phyloP scores from a whole-genome alignment of 2,888 invertebrate species.

The Harpalus rufipes region DNA sequence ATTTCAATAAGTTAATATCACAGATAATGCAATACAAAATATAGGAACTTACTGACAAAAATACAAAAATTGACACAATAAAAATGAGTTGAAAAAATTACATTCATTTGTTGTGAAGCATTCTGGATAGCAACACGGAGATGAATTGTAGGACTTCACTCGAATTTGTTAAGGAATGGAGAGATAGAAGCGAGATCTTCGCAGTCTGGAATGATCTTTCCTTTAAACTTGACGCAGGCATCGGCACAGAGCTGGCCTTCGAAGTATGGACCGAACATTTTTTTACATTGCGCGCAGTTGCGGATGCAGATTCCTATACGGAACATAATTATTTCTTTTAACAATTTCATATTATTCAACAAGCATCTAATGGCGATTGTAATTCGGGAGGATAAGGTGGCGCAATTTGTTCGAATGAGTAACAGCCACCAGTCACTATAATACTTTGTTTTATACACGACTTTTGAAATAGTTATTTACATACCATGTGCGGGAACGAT shows the following conservation, averaged over 20 bases:
- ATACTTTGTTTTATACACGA: too few species aligned
- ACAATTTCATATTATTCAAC: neutral
- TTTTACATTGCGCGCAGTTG: slow-evolving; percentile 94
- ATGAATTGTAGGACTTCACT: slow-evolving; percentile 72
- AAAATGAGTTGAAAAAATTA: slow-evolving; percentile 63
- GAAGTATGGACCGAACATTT: slow-evolving; percentile 92
- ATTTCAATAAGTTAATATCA: slow-evolving; percentile 58
- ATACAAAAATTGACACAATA: slow-evolving; percentile 8
- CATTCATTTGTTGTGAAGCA: slow-evolving; percentile 14
- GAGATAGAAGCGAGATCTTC: slow-evolving; percentile 90
- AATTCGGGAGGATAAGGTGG: too few species aligned
- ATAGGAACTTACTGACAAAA: slow-evolving; percentile 48
- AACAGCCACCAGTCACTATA: too few species aligned
- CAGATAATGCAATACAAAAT: slow-evolving; percentile 52
- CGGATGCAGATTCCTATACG: slow-evolving; percentile 85
- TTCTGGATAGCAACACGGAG: slow-evolving; percentile 1
- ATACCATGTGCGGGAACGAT: too few species aligned
- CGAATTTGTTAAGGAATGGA: slow-evolving; percentile 85
- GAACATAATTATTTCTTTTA: neutral
- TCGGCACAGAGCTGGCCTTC: slow-evolving; percentile 92
- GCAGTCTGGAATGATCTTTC: slow-evolving; percentile 91
- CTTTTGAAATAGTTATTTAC: too few species aligned
- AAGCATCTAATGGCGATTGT: too few species aligned
- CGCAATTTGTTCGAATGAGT: too few species aligned
- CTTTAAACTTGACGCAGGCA: slow-evolving; percentile 89